phyloP scores from a whole-genome alignment of 2,113 vertebrate species.

The Coturnix japonica region DNA sequence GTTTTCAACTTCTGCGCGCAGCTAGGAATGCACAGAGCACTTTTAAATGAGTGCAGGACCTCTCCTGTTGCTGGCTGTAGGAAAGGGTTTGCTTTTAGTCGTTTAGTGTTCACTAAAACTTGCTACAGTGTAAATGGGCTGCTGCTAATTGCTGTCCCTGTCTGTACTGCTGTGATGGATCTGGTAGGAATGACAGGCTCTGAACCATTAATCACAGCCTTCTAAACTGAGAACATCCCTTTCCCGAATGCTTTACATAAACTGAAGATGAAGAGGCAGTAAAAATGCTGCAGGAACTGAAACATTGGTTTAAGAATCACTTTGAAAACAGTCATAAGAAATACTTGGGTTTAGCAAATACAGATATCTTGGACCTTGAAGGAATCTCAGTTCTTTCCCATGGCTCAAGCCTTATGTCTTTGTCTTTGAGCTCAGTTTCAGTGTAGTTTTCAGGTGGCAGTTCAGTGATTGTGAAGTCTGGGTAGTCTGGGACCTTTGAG shows the following conservation, averaged over 20 bases:
- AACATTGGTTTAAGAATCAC: background rate
- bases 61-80: background rate
- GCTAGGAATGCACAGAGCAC: background rate
- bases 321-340: background rate
- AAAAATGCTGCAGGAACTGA: background rate
- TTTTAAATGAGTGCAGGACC: background rate
- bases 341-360: background rate
- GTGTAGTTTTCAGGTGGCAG: fast-evolving
- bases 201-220: background rate
- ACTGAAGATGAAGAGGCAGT: background rate
- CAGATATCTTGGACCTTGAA: background rate
- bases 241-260: background rate
- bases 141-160: background rate
- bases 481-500: background rate
- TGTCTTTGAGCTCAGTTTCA: background rate
- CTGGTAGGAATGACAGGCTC: fast-evolving
- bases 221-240: background rate
- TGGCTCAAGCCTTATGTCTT: background rate
- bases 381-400: background rate
- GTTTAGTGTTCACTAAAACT: fast-evolving
- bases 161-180: background rate
- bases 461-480: background rate
- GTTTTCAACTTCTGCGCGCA: background rate
- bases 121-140: background rate
- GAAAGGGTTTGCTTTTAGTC: background rate